phyloP scores from a whole-genome alignment of 1,140 invertebrate genomes.

The Achatina immaculata region DNA sequence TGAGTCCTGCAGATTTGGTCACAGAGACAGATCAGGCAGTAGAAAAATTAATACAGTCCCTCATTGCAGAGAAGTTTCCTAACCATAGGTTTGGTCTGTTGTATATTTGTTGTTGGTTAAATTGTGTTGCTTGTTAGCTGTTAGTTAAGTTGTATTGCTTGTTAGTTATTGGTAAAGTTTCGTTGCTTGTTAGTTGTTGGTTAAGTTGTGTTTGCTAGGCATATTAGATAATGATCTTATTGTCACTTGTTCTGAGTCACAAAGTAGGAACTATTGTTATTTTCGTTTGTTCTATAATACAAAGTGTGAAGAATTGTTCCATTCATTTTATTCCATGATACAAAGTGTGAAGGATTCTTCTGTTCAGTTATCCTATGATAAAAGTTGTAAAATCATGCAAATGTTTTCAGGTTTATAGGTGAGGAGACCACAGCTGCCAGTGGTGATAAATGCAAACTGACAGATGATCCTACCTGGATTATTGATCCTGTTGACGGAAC shows the following conservation, averaged over 20 bases:
- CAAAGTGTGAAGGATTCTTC: too few relatives aligned
- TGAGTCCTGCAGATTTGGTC: slow-evolving; percentile 91
- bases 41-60: slow-evolving; percentile 87
- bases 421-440: slow-evolving; percentile 87
- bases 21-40: slow-evolving; percentile 96
- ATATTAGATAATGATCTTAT: not conserved
- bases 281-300: not conserved
- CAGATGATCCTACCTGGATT: slow-evolving; percentile 95
- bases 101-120: not conserved
- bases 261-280: not conserved
- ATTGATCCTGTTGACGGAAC: slow-evolving; percentile 81
- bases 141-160: not conserved
- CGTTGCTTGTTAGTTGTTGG: not conserved
- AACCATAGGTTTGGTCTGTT: slow-evolving; percentile 81
- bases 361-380: too few relatives aligned
- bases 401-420: slow-evolving; percentile 88
- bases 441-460: slow-evolving; percentile 82
- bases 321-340: too few relatives aligned
- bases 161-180: not conserved
- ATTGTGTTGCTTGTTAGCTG: not conserved
- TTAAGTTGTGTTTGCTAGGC: not conserved
- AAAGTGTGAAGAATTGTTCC: too few relatives aligned
- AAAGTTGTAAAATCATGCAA: too few relatives aligned
- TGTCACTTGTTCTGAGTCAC: not conserved
- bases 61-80: slow-evolving; percentile 83